Conservation (phyloP, 2,888 invertebrate genomes). For the Eupithecia inturbata region DNA sequence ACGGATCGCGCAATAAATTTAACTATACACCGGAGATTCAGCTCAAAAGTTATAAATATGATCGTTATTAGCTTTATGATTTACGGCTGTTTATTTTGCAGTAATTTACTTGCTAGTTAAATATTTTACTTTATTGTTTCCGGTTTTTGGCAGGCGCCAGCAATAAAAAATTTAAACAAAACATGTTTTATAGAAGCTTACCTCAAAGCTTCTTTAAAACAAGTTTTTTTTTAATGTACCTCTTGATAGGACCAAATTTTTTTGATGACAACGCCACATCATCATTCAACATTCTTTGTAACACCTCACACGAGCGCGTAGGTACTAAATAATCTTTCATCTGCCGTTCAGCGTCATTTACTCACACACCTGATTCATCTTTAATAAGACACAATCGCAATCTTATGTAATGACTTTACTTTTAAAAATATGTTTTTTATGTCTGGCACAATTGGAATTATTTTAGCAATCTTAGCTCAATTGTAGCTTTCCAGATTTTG, state of each 20-base stretch:
- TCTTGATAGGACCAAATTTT: not conserved
- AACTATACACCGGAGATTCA: conserved; percentile 55
- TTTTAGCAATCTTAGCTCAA: not conserved
- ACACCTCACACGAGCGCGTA: not conserved
- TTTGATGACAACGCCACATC: not conserved
- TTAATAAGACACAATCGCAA: not conserved
- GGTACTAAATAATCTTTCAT: not conserved
- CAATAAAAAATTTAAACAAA: not conserved
- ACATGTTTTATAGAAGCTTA: no score
- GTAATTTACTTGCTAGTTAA: conserved; percentile 33
- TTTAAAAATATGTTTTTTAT: not conserved
- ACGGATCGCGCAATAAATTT: conserved; percentile 70
- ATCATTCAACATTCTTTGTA: not conserved
- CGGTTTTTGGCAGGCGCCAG: conserved; percentile 18
- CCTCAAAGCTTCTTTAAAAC: not conserved
- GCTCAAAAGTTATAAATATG: conserved; percentile 40
- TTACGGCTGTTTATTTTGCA: conserved; percentile 36
- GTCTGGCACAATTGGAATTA: not conserved
- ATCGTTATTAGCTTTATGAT: conserved; percentile 36
- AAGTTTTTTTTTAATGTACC: not conserved
- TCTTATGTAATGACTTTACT: not conserved
- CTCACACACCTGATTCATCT: conserved; percentile 1
- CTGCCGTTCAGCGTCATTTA: not conserved
- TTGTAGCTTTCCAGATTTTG: not conserved
- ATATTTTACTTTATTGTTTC: conserved; percentile 28